Percentiles rank a stretch among this genome's conserved stretches.
Conservation (phyloP, 2,113 vertebrate genomes). For the Limanda limanda region DNA sequence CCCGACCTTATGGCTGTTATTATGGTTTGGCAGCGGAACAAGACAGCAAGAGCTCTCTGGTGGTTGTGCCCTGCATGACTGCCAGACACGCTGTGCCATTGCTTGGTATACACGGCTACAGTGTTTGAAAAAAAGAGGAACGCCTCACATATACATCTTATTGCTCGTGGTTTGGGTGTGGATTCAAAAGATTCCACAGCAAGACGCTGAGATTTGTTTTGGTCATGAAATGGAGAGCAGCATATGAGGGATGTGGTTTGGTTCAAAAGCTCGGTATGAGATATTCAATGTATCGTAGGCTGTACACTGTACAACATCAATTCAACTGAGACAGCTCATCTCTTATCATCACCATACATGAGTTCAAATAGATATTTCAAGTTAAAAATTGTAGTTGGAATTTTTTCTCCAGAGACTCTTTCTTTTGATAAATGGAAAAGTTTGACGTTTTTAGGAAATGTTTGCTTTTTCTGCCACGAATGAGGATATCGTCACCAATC, state of each 20-base stretch:
- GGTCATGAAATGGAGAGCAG: slow-evolving; percentile 51
- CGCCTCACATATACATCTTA: slow-evolving; percentile 55
- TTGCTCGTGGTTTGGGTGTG: slow-evolving; percentile 62
- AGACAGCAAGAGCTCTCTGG: slow-evolving; percentile 60
- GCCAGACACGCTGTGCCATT: slow-evolving; percentile 50
- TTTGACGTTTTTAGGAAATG: no score
- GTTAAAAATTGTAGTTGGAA: no score
- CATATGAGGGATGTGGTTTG: slow-evolving; percentile 51
- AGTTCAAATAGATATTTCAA: background rate
- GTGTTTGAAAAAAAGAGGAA: slow-evolving; percentile 26
- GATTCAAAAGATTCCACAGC: slow-evolving; percentile 66
- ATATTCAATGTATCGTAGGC: background rate
- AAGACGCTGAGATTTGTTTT: slow-evolving; percentile 58
- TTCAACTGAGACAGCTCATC: background rate
- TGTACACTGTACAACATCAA: background rate
- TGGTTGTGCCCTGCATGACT: slow-evolving; percentile 60
- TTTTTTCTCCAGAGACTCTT: no score
- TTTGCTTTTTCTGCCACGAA: no score
- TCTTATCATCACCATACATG: background rate
- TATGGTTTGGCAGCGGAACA: slow-evolving; percentile 73
- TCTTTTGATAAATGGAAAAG: no score
- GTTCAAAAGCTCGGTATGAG: slow-evolving; percentile 9
- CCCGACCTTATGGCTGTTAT: slow-evolving; percentile 74
- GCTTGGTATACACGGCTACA: slow-evolving; percentile 30
- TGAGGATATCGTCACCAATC: no score